Evolutionary conservation across 2,797 vertebrate genomes (phyloP), one percentile per base, ranked within the genome.

Genomic region (Catharus ustulatus): DNA sequence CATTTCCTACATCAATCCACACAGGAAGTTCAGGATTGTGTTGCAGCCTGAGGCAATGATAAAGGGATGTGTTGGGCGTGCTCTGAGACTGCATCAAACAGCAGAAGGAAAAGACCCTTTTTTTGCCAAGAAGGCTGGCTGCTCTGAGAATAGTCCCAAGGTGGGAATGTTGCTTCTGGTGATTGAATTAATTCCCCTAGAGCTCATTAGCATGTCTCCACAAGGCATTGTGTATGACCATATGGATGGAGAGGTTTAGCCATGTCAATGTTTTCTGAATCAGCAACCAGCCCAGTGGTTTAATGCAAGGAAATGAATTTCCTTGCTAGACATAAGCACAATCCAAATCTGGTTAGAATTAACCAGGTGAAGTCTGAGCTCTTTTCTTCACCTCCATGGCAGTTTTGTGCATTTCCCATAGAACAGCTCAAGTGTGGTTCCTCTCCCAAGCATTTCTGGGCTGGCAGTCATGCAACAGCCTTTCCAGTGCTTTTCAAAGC

Each of bases 261-360:
- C 11, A 69, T 38, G 46, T 48, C 89, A 69, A 2, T 32, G 43
- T 86, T 95, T 94, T 86, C 83, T 79, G 83, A 93, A 90, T 84
- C 85, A 86, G 58, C 69, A 78, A 52, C 48, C 19, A 71, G 74
- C 6, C 40, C 40, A 40, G 51, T 23, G 49, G 36, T 89, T 92
- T 94, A 79, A 86, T n/a, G 42, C 52, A 75, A 91, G 51, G 48
- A 93, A 90, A 32, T 13, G n/a, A 34, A 77, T 91, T 91, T 92
- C 62, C 89, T 91, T 86, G 34, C 52, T 86, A 91, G 79, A 94
- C 71, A 66, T 49, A 94, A 93, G 71, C 36, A 66, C 32, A 88
- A 36, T 34, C 27, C 48, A 93, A 76, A 82, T 88, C 61, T 88
- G 38, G 22, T 76, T 91, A 90, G 80, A 91, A 94, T 78, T 90